phyloP scores from a whole-genome alignment of 2,888 invertebrate species.

The Resseliella maxima region DNA sequence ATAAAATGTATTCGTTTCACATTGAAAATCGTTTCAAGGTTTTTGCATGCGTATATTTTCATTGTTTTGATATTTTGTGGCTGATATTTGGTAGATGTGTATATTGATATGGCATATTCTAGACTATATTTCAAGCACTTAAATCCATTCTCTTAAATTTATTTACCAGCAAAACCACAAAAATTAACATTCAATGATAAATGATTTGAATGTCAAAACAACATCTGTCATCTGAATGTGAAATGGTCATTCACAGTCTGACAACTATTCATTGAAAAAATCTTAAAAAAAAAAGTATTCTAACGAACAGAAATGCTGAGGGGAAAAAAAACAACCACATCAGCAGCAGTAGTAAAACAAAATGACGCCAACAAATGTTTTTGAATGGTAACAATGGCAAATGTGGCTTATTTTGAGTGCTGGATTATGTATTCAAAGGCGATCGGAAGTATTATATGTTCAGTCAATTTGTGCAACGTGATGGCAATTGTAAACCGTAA shows the following conservation, averaged over 20 bases:
- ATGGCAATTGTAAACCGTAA: background rate
- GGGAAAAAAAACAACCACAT: background rate
- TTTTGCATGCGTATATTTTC: background rate
- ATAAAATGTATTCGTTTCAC: background rate
- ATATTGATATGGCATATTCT: background rate
- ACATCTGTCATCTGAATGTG: background rate
- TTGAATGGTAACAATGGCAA: background rate
- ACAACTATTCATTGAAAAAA: background rate
- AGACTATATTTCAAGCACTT: too few relatives aligned
- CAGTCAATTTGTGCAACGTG: background rate
- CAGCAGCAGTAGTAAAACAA: too few relatives aligned
- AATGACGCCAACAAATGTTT: background rate
- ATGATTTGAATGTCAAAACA: background rate
- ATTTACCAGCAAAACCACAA: background rate
- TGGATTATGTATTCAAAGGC: background rate
- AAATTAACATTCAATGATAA: background rate
- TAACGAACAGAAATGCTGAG: background rate
- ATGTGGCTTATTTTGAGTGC: background rate
- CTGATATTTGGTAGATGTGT: background rate
- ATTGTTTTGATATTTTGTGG: background rate
- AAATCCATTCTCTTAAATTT: background rate
- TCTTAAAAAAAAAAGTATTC: background rate
- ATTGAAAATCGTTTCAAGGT: background rate
- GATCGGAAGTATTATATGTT: background rate
- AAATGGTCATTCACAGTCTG: background rate